Base-by-base conservation (phyloP, 1,140 invertebrate species). In the Belonocnema kinseyi region DNA sequence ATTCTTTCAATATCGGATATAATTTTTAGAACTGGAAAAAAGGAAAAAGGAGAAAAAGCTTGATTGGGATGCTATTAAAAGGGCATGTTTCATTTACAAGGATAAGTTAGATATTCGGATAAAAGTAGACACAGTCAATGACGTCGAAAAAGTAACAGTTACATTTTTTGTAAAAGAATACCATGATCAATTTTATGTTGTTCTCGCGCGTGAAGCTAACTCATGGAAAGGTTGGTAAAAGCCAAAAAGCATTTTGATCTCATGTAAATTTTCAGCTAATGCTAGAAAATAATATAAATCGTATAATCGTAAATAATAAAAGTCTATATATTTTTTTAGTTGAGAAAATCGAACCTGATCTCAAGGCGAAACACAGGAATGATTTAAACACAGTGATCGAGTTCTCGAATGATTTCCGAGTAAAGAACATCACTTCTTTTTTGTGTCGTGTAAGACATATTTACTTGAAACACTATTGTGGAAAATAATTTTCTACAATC, bases 41-140 rank as follows among this genome's bases (percentile, higher is more conserved):
- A 78, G 70, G 0, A 87, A 76, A 71, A 73, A 74, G 12, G 10
- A 83, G 0, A 87, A 83, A 70, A 13, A 77, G 66, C 72, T 46
- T 17, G 76, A 82, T 21, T 90, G 86, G 86, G 75, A 83, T 33
- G 85, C 88, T 10, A 50, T 91, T 33, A 89, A 88, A 46, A 87
- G 75, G 73, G 88, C 85, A 0, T 86, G 76, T 14, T 70, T 26
- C 0, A n/a, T 78, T 5, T 91, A 88, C 50, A 91, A 90, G 79
- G 71, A 82, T 5, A 74, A 86, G 74, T 81, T 91, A 10, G 79
- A 90, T 73, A 78, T 90, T 50, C 82, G 85, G 40, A 79, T 91
- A 66, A 74, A 58, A 13, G 56, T 83, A 21, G 40, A 87, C 8
- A 58, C 19, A n/a, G 51, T 82, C 0, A 51, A 83, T 0, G 74